Evolutionary conservation across 2,888 invertebrate genomes (phyloP), one percentile per base, ranked within the genome.

Genomic region (Xylocampa areola): DNA sequence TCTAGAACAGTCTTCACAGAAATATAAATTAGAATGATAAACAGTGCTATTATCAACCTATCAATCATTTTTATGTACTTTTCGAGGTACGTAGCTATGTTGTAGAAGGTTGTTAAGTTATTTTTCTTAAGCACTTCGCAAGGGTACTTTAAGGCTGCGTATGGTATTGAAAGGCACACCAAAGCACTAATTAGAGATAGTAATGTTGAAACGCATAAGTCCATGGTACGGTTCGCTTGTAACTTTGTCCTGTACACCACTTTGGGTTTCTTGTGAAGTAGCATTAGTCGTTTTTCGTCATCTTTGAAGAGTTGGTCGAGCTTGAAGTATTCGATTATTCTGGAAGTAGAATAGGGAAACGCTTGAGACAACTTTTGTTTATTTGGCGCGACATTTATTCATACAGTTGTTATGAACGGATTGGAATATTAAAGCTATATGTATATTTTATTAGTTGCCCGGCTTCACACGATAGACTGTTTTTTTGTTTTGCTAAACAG

Each of bases 151-250:
- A 89, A 30, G 0, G 67, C 48, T 0, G 60, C 79, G 8, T 77
- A 86, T 0, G 89, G 89, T 47, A 89, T 79, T 0, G 87, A 80
- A 0, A 88, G 11, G 45, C 82, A 82, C 0, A 86, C 45, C 4
- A 89, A 32, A 0, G 79, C 53, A 4, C 72, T 66, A 5, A 88
- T 75, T 4, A 86, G 0, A 0, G 89, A 85, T 32, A 87, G 73
- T 16, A 89, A 37, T 1, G 68, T 49, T 0, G 89, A 88, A 2
- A 89, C 57, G 30, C 71, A 80, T 0, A 86, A 60, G 8, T 82
- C 82, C 63, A 84, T 62, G 0, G 67, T 74, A 4, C 59, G 41
- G 35, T 84, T 75, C 0, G 75, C 76, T 2, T 64, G 57, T 0
- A 88, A 60, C 23, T 66, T 65, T 0, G 70, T 78, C 29, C 55